phyloP scores from a whole-genome alignment of 1,140 invertebrate species.

The Glomeris maerens region DNA sequence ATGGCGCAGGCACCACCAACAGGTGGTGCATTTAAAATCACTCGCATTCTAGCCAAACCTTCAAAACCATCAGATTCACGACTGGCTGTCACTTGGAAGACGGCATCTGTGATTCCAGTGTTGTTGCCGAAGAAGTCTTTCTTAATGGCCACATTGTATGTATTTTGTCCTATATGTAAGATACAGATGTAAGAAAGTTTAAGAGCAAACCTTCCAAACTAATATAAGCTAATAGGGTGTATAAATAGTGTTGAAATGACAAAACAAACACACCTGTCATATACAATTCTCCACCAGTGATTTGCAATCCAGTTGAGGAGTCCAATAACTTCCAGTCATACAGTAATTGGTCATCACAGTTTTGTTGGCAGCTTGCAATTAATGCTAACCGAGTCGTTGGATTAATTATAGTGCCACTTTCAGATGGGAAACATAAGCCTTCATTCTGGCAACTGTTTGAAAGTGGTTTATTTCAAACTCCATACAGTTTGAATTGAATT shows the following conservation, averaged over 20 bases:
- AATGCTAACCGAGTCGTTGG: slow-evolving; percentile 22
- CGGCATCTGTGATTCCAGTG: slow-evolving; percentile 20
- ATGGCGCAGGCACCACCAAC: slow-evolving; percentile 21
- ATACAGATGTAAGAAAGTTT: no score
- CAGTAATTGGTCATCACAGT: slow-evolving; percentile 20
- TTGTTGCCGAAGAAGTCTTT: slow-evolving; percentile 23
- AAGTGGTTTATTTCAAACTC: background rate
- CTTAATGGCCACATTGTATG: background rate
- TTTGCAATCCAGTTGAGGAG: slow-evolving; percentile 20
- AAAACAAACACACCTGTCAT: background rate
- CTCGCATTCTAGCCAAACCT: slow-evolving; percentile 22
- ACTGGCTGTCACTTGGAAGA: background rate
- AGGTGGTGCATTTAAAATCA: slow-evolving; percentile 25
- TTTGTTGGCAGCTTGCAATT: slow-evolving; percentile 20
- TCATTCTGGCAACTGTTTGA: slow-evolving; percentile 23
- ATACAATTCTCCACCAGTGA: slow-evolving; percentile 18
- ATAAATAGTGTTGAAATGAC: background rate
- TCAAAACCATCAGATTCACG: slow-evolving; percentile 7
- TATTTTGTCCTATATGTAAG: background rate
- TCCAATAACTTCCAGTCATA: slow-evolving; percentile 24
- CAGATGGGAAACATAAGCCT: slow-evolving; percentile 22
- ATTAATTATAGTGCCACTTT: slow-evolving; percentile 24
- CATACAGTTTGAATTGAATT: slow-evolving; percentile 1
- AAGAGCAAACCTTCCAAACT: no score
- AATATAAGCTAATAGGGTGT: background rate